Evolutionary conservation across 2,888 invertebrate genomes (phyloP).

Genomic region (Eilema caniola): DNA sequence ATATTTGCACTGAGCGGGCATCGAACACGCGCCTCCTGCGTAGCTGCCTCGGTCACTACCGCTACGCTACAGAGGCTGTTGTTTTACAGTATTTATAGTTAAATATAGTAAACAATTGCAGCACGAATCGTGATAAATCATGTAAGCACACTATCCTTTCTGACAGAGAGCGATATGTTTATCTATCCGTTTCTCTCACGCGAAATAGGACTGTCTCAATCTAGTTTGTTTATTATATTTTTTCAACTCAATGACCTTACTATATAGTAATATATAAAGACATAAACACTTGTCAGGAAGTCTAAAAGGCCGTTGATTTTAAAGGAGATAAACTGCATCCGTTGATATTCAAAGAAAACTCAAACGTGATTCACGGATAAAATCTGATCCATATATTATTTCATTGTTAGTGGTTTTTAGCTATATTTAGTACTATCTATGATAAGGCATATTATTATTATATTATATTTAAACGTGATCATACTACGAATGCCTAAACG

Average conservation of each 20-base stretch:
- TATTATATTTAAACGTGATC: too few relatives aligned
- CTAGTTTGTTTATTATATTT: neutral
- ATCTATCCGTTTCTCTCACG: neutral
- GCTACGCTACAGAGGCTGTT: too few relatives aligned
- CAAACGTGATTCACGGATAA: neutral
- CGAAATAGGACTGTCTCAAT: neutral
- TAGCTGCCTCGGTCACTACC: too few relatives aligned
- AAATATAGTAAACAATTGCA: neutral
- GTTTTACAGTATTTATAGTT: neutral
- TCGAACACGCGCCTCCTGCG: too few relatives aligned
- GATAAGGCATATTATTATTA: too few relatives aligned
- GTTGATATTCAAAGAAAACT: neutral
- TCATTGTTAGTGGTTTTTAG: neutral
- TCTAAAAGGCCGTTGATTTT: neutral
- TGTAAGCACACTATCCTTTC: neutral
- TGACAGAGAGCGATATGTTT: neutral
- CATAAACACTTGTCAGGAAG: neutral
- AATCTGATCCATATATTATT: neutral
- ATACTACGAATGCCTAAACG: too few relatives aligned
- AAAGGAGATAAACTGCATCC: slow-evolving; percentile 4
- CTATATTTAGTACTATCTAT: too few relatives aligned
- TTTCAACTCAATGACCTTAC: neutral
- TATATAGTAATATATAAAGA: neutral
- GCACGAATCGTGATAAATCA: neutral
- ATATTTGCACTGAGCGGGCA: too few relatives aligned